Conservation (phyloP, 2,888 invertebrate genomes). For the Hirtodrosophila trivittata region DNA sequence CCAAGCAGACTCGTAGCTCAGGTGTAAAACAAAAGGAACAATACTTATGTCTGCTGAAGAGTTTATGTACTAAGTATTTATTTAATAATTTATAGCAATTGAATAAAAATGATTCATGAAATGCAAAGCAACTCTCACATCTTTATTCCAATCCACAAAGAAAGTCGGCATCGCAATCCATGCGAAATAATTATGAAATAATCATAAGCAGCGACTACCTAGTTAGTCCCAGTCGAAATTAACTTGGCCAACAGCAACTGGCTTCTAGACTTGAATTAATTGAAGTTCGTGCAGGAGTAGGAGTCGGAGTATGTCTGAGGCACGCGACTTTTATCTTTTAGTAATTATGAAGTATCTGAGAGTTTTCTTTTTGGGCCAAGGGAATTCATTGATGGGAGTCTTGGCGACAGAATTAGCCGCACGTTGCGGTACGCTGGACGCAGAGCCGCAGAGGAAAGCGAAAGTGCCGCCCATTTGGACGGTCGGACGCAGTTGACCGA, state of each 20-base stretch:
- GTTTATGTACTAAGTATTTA: constrained; percentile 77
- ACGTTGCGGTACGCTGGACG: constrained; percentile 62
- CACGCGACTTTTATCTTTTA: constrained; percentile 63
- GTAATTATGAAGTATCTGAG: constrained; percentile 62
- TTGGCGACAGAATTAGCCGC: constrained; percentile 64
- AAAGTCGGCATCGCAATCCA: background rate
- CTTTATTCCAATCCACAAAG: background rate
- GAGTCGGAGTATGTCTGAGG: constrained; percentile 18
- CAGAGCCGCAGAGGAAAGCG: constrained; percentile 63
- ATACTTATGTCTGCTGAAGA: constrained; percentile 68
- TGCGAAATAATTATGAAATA: constrained; percentile 48
- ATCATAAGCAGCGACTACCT: constrained; percentile 45
- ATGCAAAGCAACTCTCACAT: constrained; percentile 42
- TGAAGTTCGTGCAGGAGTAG: constrained; percentile 11
- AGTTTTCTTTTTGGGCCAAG: constrained; percentile 50
- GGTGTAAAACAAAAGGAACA: constrained; percentile 46
- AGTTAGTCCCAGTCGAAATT: constrained; percentile 38
- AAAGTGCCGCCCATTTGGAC: constrained; percentile 67
- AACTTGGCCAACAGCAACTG: constrained; percentile 12
- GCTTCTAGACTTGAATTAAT: constrained; percentile 45
- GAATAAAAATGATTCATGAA: constrained; percentile 81
- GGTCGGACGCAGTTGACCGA: constrained; percentile 69
- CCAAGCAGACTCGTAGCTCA: constrained; percentile 61
- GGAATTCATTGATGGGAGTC: constrained; percentile 41
- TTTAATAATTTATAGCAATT: constrained; percentile 75